Percentiles rank a stretch among this genome's conserved stretches.
These are phyloP conservation scores for Pyrocoelia pectoralis DNA, from an alignment of 2,888 invertebrate species.

Conservation along the genomic window DNA sequence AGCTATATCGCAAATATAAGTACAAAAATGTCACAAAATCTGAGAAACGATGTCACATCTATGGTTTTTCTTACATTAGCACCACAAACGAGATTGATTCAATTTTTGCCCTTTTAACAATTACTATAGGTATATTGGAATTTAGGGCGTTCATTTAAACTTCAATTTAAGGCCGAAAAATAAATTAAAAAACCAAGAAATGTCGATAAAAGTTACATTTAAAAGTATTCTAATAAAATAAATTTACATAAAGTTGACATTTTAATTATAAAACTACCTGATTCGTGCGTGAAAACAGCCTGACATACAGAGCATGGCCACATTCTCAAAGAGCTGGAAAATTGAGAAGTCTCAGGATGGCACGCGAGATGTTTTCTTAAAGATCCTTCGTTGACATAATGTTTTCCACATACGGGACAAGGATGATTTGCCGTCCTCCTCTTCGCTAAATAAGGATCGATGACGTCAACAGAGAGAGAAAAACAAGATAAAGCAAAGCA, in stretches of 20 bases:
- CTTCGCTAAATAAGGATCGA: constrained; percentile 88
- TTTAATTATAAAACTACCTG: constrained; percentile 70
- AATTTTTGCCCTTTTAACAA: constrained; percentile 1
- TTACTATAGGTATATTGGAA: too few species aligned
- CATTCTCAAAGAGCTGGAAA: constrained; percentile 86
- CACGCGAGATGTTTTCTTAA: constrained; percentile 92
- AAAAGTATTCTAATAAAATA: background rate
- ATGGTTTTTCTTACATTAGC: background rate
- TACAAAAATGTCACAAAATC: too few species aligned
- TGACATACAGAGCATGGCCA: constrained; percentile 97
- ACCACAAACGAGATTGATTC: background rate
- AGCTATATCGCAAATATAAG: too few species aligned
- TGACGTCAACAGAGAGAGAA: constrained; percentile 73
- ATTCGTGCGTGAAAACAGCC: constrained; percentile 94
- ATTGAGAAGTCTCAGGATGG: constrained; percentile 83
- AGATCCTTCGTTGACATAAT: constrained; percentile 94
- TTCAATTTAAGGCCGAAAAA: background rate
- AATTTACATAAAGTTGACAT: constrained; percentile 16
- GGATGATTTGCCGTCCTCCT: constrained; percentile 94
- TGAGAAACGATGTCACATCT: too few species aligned
- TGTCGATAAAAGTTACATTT: background rate
- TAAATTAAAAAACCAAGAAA: background rate
- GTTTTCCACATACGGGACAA: constrained; percentile 94
- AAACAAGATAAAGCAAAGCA: constrained; percentile 62
- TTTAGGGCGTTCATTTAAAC: background rate